Evolutionary conservation across 2,113 vertebrate species (phyloP).

Genomic region (Falcunculus frontatus): DNA sequence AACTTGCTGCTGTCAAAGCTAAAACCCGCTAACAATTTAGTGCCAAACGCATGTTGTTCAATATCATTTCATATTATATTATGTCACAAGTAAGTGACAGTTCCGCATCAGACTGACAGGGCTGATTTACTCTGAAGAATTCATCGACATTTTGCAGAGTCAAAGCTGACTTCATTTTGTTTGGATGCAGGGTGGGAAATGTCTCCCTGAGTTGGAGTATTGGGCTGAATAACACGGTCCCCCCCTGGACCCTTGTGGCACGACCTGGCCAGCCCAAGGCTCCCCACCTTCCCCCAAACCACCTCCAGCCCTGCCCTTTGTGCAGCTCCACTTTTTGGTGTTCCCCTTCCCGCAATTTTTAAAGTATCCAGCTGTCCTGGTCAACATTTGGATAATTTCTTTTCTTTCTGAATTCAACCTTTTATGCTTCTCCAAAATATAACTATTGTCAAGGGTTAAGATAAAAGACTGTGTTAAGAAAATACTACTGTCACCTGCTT

Average conservation of each 20-base stretch:
- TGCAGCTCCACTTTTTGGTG: background rate
- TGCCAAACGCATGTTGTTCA: constrained; percentile 94
- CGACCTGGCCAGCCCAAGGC: background rate
- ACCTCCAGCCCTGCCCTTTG: background rate
- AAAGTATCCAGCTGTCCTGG: background rate
- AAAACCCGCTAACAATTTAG: constrained; percentile 98
- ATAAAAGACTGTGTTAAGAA: background rate
- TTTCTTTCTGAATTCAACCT: background rate
- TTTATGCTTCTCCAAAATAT: background rate
- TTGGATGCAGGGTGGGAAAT: constrained; percentile 78
- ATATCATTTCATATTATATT: constrained; percentile 98
- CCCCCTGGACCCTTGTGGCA: background rate
- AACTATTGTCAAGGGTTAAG: background rate
- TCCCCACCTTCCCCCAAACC: background rate
- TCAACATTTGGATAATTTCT: background rate
- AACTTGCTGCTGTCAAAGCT: constrained; percentile 96
- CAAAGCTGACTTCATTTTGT: constrained; percentile 85
- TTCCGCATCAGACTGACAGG: constrained; percentile 93
- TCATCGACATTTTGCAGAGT: constrained; percentile 86
- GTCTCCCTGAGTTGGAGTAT: constrained; percentile 54
- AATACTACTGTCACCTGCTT: background rate
- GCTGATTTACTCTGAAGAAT: constrained; percentile 91
- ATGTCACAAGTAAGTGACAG: constrained; percentile 90
- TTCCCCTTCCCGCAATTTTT: background rate
- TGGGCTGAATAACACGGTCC: background rate